A percentile compares a stretch with the other conserved stretches of the same genome.
Conservation (phyloP, 2,113 vertebrate genomes). For the Triplophysa dalaica region DNA sequence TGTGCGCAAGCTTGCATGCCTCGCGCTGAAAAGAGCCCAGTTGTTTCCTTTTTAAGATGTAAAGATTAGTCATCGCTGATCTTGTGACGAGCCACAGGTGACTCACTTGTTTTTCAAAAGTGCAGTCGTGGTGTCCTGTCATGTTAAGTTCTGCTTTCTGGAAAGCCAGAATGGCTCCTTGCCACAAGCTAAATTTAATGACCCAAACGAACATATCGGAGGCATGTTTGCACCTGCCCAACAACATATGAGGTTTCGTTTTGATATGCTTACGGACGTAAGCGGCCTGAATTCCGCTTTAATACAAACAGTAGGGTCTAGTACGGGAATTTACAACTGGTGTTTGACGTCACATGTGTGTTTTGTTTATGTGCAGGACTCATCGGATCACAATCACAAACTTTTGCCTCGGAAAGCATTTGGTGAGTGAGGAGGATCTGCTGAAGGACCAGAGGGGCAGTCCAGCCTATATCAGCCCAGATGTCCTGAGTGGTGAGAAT, state of each 20-base stretch:
- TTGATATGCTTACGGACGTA: constrained; percentile 5
- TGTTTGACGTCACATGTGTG: not conserved
- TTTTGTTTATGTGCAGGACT: constrained; percentile 75
- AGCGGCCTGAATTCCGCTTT: not conserved
- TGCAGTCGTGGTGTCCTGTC: constrained; percentile 45
- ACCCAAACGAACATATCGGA: constrained; percentile 42
- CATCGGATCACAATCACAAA: constrained; percentile 98
- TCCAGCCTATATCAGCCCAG: constrained; percentile 97
- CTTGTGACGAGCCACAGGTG: constrained; percentile 72
- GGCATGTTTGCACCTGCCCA: constrained; percentile 38
- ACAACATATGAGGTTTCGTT: constrained; percentile 26
- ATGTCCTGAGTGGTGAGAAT: constrained; percentile 91
- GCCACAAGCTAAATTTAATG: constrained; percentile 44
- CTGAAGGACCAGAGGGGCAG: constrained; percentile 98
- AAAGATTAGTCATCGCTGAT: constrained; percentile 69
- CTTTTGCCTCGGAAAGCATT: constrained; percentile 98
- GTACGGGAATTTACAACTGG: not conserved
- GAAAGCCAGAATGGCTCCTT: constrained; percentile 43
- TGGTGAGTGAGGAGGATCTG: constrained; percentile 96
- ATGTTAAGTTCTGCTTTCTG: constrained; percentile 47
- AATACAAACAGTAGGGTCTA: not conserved
- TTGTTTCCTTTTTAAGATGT: constrained; percentile 26
- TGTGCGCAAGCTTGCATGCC: constrained; percentile 10
- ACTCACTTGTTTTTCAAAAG: constrained; percentile 75
- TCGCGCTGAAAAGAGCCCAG: constrained; percentile 8